Evolutionary conservation across 1,140 invertebrate species (phyloP).

Genomic region (Pygmarrhopalites habei): DNA sequence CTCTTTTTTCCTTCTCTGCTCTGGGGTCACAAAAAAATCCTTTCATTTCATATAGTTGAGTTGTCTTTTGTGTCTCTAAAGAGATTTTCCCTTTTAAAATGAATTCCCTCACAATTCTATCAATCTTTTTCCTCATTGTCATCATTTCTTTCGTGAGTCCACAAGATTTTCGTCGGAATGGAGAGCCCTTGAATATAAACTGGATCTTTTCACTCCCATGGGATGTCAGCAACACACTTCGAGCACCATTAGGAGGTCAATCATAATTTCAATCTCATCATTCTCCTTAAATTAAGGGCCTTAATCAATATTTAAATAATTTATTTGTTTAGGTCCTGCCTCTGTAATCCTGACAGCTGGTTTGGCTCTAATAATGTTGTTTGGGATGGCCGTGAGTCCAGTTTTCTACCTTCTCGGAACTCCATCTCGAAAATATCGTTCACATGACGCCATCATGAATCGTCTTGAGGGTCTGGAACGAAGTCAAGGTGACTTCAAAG

Average conservation of each 20-base stretch:
- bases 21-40: too few species aligned
- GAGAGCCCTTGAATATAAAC: slow-evolving; percentile 28
- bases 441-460: slow-evolving; percentile 18
- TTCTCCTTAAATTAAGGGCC: too few species aligned
- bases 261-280: too few species aligned
- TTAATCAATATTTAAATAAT: too few species aligned
- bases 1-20: too few species aligned
- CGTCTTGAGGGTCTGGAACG: not conserved
- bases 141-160: not conserved
- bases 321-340: slow-evolving; percentile 15
- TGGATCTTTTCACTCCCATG: slow-evolving; percentile 31
- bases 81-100: too few species aligned
- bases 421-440: slow-evolving; percentile 17
- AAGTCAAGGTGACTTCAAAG: not conserved
- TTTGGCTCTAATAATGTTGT: slow-evolving; percentile 24
- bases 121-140: too few species aligned
- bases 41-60: too few species aligned
- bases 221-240: slow-evolving; percentile 34
- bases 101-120: too few species aligned
- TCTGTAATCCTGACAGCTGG: slow-evolving; percentile 19
- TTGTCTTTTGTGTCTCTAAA: too few species aligned
- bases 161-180: slow-evolving; percentile 5
- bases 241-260: slow-evolving; percentile 25
- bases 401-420: slow-evolving; percentile 24
- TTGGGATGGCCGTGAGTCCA: slow-evolving; percentile 24